Conservation (phyloP, 2,888 invertebrate species). For the Thereva nobilitata region DNA sequence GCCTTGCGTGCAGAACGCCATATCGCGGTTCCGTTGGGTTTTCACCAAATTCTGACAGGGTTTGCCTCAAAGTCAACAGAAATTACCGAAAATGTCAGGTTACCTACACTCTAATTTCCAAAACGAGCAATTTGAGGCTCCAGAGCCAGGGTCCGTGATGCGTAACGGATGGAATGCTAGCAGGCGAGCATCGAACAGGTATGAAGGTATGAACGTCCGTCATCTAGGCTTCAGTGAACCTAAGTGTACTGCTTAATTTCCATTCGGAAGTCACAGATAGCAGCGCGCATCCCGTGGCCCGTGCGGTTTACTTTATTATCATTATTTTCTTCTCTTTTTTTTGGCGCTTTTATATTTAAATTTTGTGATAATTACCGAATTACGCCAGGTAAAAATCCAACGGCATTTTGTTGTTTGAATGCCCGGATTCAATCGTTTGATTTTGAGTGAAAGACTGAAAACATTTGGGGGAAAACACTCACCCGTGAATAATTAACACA, state of each 20-base stretch:
- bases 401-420: no score
- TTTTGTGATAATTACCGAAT: no score
- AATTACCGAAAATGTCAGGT: slow-evolving; percentile 32
- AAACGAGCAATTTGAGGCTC: slow-evolving; percentile 29
- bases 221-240: slow-evolving; percentile 22
- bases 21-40: slow-evolving; percentile 29
- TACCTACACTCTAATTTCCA: slow-evolving; percentile 32
- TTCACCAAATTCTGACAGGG: slow-evolving; percentile 26
- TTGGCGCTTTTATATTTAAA: slow-evolving; percentile 10
- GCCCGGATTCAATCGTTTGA: no score
- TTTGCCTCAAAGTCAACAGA: slow-evolving; percentile 31
- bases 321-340: slow-evolving; percentile 6
- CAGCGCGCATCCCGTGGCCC: neutral
- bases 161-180: slow-evolving; percentile 26
- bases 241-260: neutral
- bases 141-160: slow-evolving; percentile 14
- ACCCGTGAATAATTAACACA: no score
- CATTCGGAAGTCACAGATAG: slow-evolving; percentile 10
- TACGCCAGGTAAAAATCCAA: no score
- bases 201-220: slow-evolving; percentile 23
- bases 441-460: no score
- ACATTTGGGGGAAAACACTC: no score
- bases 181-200: slow-evolving; percentile 22
- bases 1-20: slow-evolving; percentile 30
- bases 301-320: neutral